Evolutionary conservation across 2,888 invertebrate genomes (phyloP).

Genomic region (Phasia obesa): DNA sequence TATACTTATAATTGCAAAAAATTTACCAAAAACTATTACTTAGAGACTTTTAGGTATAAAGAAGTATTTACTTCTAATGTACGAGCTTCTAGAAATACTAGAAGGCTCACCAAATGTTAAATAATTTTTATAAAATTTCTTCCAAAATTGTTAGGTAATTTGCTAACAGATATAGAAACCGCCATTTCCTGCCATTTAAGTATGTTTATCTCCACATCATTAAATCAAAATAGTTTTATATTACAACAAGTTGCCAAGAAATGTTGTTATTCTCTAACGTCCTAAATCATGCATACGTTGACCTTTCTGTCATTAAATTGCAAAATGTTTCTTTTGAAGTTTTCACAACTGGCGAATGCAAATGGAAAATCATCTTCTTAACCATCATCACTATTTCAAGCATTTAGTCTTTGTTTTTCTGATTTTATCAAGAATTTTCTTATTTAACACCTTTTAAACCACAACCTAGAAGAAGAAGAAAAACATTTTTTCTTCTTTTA

Average conservation of each 20-base stretch:
- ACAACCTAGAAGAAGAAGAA: slow-evolving; percentile 9
- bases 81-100: too few species aligned
- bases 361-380: not conserved
- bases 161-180: not conserved
- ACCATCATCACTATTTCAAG: slow-evolving; percentile 19
- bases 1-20: too few species aligned
- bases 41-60: too few species aligned
- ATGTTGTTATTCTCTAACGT: not conserved
- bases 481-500: slow-evolving; percentile 5
- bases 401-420: slow-evolving; percentile 6
- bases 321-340: not conserved
- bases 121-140: not conserved
- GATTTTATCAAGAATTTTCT: slow-evolving; percentile 1
- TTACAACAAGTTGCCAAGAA: not conserved
- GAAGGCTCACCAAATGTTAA: too few species aligned
- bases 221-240: not conserved
- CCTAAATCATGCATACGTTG: not conserved
- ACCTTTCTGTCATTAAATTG: slow-evolving; percentile 6
- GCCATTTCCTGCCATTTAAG: not conserved
- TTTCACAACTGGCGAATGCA: not conserved
- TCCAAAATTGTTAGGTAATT: not conserved
- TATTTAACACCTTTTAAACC: slow-evolving; percentile 55
- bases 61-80: too few species aligned
- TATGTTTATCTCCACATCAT: not conserved
- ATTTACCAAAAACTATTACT: too few species aligned